Evolutionary conservation across 2,113 vertebrate species (phyloP), one percentile per base, ranked within the genome.

Genomic region (Theristicus caerulescens): DNA sequence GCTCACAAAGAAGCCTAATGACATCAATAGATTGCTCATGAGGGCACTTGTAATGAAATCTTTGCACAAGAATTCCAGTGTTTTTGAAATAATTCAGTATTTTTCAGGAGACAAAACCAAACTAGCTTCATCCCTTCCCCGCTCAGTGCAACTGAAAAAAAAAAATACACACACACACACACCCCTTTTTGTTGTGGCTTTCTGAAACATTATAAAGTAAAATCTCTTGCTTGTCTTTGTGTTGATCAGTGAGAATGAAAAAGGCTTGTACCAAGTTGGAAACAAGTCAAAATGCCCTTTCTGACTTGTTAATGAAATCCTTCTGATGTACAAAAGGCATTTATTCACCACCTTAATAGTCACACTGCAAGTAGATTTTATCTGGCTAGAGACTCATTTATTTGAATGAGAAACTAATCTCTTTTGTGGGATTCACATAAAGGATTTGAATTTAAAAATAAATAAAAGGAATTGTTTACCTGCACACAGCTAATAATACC

Each of bases 361-460:
- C 82, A 91, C 87, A 67, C 65, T 90, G 81, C 91, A 96, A 96
- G 82, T 62, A 93, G 92, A 96, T 94, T 95, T 86, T 92, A 97
- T 95, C 86, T 92, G 84, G 57, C 84, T 92, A 90, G 76, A 86
- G 94, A 92, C 73, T 92, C 78, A 93, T 93, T 96, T 74, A 96
- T 95, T 98, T 96, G 94, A 94, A 96, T 93, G 67, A 97, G 66
- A 94, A 96, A 92, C 79, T 91, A 96, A 97, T 97, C 81, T 95
- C 38, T 96, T 90, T 94, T 90, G 44, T 79, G 65, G 38, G 81
- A 96, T 93, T 96, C 81, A 82, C 59, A 93, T 26, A 95, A 84
- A 91, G 84, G 82, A 76, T 29, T 94, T 95, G 81, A 95, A 65
- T 82, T 90, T 82, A 82, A 97, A 97, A 97, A 94, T 93, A 96